Evolutionary conservation across 2,888 invertebrate genomes (phyloP), one percentile per base, ranked within the genome.

Genomic region (Cenopis cana): DNA sequence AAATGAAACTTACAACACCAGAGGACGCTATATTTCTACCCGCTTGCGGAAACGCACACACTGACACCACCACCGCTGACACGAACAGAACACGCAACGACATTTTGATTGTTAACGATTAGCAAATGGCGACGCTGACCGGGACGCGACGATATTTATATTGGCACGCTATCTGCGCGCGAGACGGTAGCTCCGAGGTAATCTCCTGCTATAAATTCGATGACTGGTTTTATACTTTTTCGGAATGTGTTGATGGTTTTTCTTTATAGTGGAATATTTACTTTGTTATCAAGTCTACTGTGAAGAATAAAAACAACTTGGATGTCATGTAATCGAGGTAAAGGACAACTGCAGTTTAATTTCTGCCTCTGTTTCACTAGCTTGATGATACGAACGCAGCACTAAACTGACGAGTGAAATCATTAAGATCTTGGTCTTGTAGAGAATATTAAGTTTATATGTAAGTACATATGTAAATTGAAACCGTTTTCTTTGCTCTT

Each of bases 21-120:
- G 41, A 17, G 57, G 69, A 52, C 18, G 61, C 56, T 41, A 4
- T 65, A 46, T 46, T 38, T 1, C 41, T 29, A 18, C 20, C 69
- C 57, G 55, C 20, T 6, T 54, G 65, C 54, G 70, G 70, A 3
- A 66, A 66, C 36, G 70, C 70, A 55, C 70, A 49, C 65, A 60
- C 70, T 46, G 65, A n/a, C 70, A 59, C 68, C 41, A 60, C 70
- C 12, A 55, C 54, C 6, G 52, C 54, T 18, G 20, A 11, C n/a
- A 70, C 59, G 36, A 66, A 52, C 12, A 70, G 17, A 49, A 46
- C 20, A 33, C 65, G 70, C 46, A 52, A 70, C 54, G 46, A 52
- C 65, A 66, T 70, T 70, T 65, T 70, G 36, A 54, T 59, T 52
- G 64, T 52, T 41, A 59, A 59, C 50, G 20, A 59, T 68, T 64